Evolutionary conservation across 1,140 invertebrate genomes (phyloP).

Genomic region (Daktulosphaira vitifoliae): DNA sequence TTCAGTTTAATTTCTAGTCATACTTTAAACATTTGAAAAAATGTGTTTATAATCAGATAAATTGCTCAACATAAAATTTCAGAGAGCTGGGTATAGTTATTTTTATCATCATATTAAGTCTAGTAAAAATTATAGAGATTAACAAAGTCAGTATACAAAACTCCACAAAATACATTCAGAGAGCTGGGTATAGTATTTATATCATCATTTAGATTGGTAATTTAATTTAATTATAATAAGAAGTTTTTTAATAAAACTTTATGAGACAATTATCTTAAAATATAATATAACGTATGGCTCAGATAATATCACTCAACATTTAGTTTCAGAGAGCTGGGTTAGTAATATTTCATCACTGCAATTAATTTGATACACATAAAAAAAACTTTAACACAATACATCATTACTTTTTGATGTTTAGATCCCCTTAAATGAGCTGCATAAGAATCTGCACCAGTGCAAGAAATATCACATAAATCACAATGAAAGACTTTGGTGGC

Average conservation of each 20-base stretch:
- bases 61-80: too few relatives aligned
- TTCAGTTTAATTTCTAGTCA: too few relatives aligned
- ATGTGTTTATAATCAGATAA: too few relatives aligned
- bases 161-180: conserved; percentile 9
- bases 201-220: not conserved
- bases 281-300: not conserved
- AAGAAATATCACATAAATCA: conserved; percentile 94
- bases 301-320: not conserved
- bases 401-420: conserved; percentile 83
- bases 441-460: conserved; percentile 95
- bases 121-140: too few relatives aligned
- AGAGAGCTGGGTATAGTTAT: too few relatives aligned
- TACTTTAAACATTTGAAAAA: too few relatives aligned
- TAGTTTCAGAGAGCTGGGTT: not conserved
- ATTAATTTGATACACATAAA: too few relatives aligned
- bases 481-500: conserved; percentile 68
- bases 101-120: too few relatives aligned
- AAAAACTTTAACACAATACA: too few relatives aligned
- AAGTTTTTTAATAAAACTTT: not conserved
- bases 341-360: not conserved
- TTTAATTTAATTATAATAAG: not conserved
- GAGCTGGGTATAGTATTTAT: conserved; percentile 21
- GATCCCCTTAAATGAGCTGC: conserved; percentile 94
- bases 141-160: too few relatives aligned
- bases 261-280: not conserved